These are phyloP conservation scores for Leucophenga montana DNA, from an alignment of 2,888 invertebrate genomes.

Conservation along the genomic window DNA sequence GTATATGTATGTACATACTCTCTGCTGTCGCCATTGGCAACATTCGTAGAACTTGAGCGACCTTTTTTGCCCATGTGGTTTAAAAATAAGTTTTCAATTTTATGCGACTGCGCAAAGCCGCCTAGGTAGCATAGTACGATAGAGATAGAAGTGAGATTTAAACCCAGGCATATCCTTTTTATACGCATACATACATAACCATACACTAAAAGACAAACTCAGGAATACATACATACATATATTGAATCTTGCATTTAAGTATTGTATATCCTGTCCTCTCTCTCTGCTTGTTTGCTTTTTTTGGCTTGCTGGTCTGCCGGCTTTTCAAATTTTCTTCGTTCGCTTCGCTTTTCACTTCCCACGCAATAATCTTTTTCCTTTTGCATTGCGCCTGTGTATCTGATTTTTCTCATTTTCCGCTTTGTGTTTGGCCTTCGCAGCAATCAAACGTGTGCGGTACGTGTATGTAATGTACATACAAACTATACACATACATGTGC, in stretches of 20 bases:
- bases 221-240: slow-evolving; percentile 6
- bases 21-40: too few relatives aligned
- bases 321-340: slow-evolving; percentile 26
- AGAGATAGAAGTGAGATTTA: not conserved
- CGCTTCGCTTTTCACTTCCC: slow-evolving; percentile 54
- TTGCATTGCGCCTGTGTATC: slow-evolving; percentile 46
- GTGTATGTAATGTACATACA: too few relatives aligned
- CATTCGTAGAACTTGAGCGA: too few relatives aligned
- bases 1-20: too few relatives aligned
- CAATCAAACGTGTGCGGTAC: not conserved
- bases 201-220: too few relatives aligned
- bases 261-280: slow-evolving; percentile 1
- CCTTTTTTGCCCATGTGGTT: too few relatives aligned
- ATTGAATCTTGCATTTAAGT: too few relatives aligned
- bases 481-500: too few relatives aligned
- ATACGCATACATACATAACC: not conserved
- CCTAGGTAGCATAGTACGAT: not conserved
- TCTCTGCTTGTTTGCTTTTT: slow-evolving; percentile 32
- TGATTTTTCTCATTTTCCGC: slow-evolving; percentile 46
- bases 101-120: not conserved
- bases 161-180: not conserved
- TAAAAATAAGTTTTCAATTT: slow-evolving; percentile 6
- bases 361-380: slow-evolving; percentile 49
- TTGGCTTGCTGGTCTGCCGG: slow-evolving; percentile 34
- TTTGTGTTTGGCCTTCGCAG: slow-evolving; percentile 61